Conservation (phyloP, 2,888 invertebrate genomes). For the Mythimna albipuncta region DNA sequence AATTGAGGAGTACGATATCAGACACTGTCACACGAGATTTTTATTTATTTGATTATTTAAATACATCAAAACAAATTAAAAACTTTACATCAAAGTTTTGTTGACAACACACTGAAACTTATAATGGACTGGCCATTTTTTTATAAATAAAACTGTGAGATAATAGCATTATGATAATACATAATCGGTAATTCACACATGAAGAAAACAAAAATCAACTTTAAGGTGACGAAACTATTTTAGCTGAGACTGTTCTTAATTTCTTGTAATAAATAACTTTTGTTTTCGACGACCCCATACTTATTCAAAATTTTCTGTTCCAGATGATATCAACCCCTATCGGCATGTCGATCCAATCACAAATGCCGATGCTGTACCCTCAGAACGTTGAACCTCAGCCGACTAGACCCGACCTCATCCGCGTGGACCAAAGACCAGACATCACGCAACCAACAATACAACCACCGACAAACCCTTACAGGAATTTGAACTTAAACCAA, state of each 20-base stretch:
- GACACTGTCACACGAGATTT: no score
- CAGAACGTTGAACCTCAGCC: conserved; percentile 61
- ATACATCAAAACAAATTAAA: no score
- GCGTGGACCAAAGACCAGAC: conserved; percentile 38
- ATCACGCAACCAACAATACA: conserved; percentile 38
- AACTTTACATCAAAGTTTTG: no score
- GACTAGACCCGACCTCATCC: conserved; percentile 50
- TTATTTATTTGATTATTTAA: no score
- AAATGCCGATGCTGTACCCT: conserved; percentile 82
- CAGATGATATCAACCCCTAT: conserved; percentile 93
- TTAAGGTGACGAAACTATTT: neutral
- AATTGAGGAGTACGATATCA: no score
- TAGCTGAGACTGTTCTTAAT: neutral
- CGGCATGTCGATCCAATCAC: conserved; percentile 86
- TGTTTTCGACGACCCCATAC: neutral
- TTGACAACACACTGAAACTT: no score
- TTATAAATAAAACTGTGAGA: neutral
- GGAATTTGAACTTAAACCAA: conserved; percentile 18
- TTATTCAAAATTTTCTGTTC: conserved; percentile 26
- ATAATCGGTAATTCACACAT: neutral
- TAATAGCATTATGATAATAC: neutral
- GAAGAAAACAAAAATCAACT: neutral
- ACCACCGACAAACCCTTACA: conserved; percentile 30
- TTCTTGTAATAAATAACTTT: neutral
- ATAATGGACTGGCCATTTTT: neutral